Evolutionary conservation across 2,888 invertebrate species (phyloP).

Genomic region (Sinodicranocentrus sp.): DNA sequence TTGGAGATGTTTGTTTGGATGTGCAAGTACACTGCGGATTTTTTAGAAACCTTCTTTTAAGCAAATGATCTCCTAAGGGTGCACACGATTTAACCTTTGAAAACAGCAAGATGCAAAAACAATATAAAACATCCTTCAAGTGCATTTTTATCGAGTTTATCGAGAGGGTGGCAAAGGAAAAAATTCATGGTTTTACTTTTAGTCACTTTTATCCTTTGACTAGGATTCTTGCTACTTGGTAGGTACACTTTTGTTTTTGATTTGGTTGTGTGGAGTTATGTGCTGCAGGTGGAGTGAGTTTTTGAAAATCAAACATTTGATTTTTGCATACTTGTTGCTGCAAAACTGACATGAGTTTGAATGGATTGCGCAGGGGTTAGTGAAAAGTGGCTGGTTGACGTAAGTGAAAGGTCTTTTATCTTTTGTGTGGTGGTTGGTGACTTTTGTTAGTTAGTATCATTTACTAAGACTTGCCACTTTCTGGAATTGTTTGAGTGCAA

Average conservation of each 20-base stretch:
- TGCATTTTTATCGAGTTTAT: conserved; percentile 8
- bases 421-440: no score
- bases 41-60: conserved; percentile 4
- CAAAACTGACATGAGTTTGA: not conserved
- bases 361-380: not conserved
- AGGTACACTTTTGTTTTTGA: not conserved
- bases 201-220: not conserved
- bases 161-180: conserved; percentile 28
- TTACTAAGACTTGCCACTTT: no score
- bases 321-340: not conserved
- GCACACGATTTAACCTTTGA: conserved; percentile 58
- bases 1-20: not conserved
- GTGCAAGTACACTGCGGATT: not conserved
- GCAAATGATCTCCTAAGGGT: conserved; percentile 42
- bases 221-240: not conserved
- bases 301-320: not conserved
- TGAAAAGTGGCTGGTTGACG: no score
- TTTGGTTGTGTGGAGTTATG: not conserved
- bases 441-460: no score
- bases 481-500: no score
- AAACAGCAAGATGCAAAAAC: conserved; percentile 45
- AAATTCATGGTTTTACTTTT: conserved; percentile 41
- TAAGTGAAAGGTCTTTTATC: no score
- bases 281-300: conserved; percentile 3
- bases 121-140: conserved; percentile 35